These are phyloP conservation scores for Tetragonisca angustula DNA, from an alignment of 2,888 invertebrate genomes.

Conservation along the genomic window DNA sequence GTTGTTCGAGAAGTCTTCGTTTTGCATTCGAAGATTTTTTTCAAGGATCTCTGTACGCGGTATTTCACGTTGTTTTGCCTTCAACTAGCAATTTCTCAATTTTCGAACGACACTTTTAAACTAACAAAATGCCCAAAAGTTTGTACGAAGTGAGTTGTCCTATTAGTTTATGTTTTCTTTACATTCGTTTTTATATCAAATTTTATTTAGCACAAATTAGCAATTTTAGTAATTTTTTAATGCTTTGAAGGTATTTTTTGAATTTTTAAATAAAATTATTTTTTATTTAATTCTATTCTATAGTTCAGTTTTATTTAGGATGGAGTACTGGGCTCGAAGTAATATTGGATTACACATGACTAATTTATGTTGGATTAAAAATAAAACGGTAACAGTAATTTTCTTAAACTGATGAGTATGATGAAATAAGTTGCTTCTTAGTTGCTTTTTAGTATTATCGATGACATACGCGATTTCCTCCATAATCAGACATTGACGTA, in stretches of 20 bases:
- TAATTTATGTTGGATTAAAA: too few species aligned
- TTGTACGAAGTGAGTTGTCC: background rate
- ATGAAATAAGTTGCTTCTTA: background rate
- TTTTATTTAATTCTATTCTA: too few species aligned
- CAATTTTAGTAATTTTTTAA: background rate
- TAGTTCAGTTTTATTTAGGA: too few species aligned
- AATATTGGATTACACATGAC: too few species aligned
- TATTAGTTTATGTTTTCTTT: background rate
- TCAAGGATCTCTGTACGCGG: background rate
- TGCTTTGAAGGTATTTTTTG: too few species aligned
- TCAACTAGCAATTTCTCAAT: too few species aligned
- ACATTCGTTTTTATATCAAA: background rate
- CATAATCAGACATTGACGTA: slow-evolving; percentile 2
- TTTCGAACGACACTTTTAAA: too few species aligned
- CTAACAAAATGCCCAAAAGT: background rate
- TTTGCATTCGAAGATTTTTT: background rate
- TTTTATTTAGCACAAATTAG: background rate
- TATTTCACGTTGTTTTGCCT: too few species aligned
- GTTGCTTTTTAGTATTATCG: background rate
- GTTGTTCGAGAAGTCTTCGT: background rate
- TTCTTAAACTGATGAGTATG: background rate
- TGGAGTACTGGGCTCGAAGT: too few species aligned
- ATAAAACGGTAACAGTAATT: too few species aligned
- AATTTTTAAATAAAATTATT: too few species aligned
- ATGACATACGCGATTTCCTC: background rate